Evolutionary conservation across 2,797 vertebrate species (phyloP).

Genomic region (Cossypha caffra): DNA sequence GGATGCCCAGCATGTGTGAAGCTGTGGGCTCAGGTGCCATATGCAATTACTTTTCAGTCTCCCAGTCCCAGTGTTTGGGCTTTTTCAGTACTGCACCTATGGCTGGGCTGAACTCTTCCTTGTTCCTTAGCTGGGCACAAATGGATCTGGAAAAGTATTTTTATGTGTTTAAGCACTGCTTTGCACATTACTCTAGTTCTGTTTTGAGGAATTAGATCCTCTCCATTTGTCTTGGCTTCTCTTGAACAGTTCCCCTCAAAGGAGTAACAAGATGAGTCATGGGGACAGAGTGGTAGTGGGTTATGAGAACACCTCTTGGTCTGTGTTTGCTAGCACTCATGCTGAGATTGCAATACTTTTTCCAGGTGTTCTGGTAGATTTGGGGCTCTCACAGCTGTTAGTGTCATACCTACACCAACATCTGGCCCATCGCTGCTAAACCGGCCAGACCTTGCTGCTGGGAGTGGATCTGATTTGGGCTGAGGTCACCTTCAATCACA

Average conservation of each 20-base stretch:
- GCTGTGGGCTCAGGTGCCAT: constrained; percentile 11
- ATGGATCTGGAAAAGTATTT: constrained; percentile 1
- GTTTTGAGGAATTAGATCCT: not conserved
- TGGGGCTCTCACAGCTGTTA: not conserved
- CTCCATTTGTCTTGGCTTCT: not conserved
- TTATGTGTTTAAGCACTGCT: not conserved
- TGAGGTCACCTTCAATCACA: not conserved
- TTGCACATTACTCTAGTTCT: not conserved
- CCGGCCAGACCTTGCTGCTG: not conserved
- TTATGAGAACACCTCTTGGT: not conserved
- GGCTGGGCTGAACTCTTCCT: not conserved
- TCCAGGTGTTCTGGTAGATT: not conserved
- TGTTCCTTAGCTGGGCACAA: not conserved
- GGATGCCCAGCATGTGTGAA: not conserved
- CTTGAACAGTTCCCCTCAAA: not conserved
- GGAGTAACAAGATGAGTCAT: not conserved
- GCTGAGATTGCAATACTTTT: not conserved
- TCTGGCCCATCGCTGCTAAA: not conserved
- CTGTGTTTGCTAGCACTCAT: not conserved
- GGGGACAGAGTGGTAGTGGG: not conserved
- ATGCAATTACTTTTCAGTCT: not conserved
- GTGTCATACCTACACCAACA: not conserved
- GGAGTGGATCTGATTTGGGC: not conserved
- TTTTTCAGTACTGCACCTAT: constrained; percentile 1
- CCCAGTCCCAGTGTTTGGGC: not conserved